Percentiles rank a stretch among this genome's conserved stretches.
Evolutionary conservation across 2,113 vertebrate species (phyloP).

Genomic region (Aleadryas rufinucha): DNA sequence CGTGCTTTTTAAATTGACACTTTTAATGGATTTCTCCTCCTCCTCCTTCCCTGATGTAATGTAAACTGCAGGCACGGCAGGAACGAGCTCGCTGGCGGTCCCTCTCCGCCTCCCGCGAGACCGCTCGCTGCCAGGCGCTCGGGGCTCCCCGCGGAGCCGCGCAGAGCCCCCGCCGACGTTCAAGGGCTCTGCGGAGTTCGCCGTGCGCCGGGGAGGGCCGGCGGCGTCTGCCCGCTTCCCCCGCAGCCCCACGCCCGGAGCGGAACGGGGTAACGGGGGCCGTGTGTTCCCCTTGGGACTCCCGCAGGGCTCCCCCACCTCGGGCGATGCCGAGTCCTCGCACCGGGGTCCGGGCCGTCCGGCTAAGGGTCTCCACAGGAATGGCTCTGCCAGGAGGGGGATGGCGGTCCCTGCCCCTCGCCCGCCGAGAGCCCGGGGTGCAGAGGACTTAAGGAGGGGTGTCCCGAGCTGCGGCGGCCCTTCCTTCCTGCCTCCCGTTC

Average conservation of each 20-base stretch:
- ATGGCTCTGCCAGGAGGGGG: not conserved
- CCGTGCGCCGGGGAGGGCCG: not conserved
- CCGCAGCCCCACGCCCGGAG: not conserved
- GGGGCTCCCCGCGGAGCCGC: not conserved
- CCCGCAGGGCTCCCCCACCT: not conserved
- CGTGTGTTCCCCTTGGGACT: not conserved
- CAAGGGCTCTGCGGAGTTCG: not conserved
- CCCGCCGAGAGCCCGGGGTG: no score
- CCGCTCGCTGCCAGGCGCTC: not conserved
- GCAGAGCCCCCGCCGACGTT: not conserved
- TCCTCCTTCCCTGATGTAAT: not conserved
- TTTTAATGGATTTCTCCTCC: not conserved
- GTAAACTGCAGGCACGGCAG: not conserved
- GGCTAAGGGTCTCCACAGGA: not conserved
- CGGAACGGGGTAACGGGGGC: not conserved
- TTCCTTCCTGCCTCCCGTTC: not conserved
- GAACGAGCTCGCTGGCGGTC: not conserved
- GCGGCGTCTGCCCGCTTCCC: not conserved
- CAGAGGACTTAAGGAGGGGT: not conserved
- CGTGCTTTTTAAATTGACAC: not conserved
- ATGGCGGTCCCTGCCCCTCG: not conserved
- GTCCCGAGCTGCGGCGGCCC: no score
- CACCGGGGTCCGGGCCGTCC: not conserved
- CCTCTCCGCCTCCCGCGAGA: not conserved
- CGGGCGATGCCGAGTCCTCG: not conserved